Evolutionary conservation across 2,888 invertebrate genomes (phyloP).

Genomic region (Caenorhabditis imperialis): DNA sequence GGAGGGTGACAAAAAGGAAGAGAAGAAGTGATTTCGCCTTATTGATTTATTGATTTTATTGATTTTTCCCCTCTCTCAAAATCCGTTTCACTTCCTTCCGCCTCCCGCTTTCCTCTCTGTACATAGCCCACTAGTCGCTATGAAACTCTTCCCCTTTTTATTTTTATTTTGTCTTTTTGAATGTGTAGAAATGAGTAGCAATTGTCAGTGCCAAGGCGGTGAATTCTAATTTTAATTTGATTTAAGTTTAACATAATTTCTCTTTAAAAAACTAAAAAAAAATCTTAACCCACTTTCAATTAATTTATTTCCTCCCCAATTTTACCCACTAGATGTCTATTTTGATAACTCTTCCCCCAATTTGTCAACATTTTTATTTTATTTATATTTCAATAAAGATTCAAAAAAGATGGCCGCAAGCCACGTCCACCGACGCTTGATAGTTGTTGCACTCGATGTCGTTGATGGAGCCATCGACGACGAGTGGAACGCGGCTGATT

Average conservation of each 20-base stretch:
- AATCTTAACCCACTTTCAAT: no score
- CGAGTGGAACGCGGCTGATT: no score
- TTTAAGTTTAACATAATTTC: neutral
- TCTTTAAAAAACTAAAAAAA: no score
- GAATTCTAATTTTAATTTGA: slow-evolving; percentile 6
- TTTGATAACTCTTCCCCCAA: no score
- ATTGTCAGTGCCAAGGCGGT: slow-evolving; percentile 47
- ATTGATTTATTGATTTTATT: neutral
- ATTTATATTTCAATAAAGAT: no score
- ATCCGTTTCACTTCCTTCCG: slow-evolving; percentile 5
- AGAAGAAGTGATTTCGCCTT: slow-evolving; percentile 51
- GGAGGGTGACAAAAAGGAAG: slow-evolving; percentile 67
- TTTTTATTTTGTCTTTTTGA: slow-evolving; percentile 1
- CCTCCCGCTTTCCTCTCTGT: neutral
- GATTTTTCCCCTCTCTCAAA: neutral
- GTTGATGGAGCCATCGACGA: no score
- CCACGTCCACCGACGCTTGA: no score
- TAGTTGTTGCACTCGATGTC: no score
- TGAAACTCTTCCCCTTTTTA: neutral
- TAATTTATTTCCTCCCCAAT: no score
- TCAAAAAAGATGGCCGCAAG: no score
- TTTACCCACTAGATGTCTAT: no score
- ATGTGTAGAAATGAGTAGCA: slow-evolving; percentile 50
- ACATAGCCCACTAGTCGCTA: neutral
- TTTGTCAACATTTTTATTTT: no score